Base-by-base conservation (phyloP, 1,140 invertebrate species). In the Scylla paramamosain region DNA sequence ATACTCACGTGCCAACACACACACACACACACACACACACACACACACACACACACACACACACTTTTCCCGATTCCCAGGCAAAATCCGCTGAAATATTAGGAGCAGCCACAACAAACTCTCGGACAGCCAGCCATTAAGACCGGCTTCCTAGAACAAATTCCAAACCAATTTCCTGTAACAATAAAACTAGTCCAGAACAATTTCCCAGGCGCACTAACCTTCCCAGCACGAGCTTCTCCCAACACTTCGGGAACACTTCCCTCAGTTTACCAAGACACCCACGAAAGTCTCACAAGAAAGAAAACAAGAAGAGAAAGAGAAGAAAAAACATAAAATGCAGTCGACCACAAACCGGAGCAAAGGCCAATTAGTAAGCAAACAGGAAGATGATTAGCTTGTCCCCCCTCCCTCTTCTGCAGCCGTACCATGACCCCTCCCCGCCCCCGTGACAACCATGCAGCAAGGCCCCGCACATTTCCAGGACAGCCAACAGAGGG, bases 401-500 rank as follows among this genome's bases (percentile, higher is more conserved):
- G n/a, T 20, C 67, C 25, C 67, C 67, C 67, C 20, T 20, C 0
- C n/a, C n/a, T 77, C 67, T 7, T n/a, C 67, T 77, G 4, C 2
- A 25, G 6, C 8, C n/a, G 7, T 77, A 1, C 67, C 67, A 1
- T 77, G 4, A 12, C 67, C 16, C 20, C 67, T 7, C 6, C 25
- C 67, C 67, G 67, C 67, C 67, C 20, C 25, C 8, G 20, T n/a
- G 16, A 77, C 12, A 77, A 20, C 25, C 67, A 77, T n/a, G 67
- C 16, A 77, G 20, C 67, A 77, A 77, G 67, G 67, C 20, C 59
- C 16, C n/a, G 20, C 89, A 91, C 89, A 52, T 91, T 91, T 59
- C 46, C 89, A 91, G 48, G 46, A 59, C 89, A 28, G 52, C 29
- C 28, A 77, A 91, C 90, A 91, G 90, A 91, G 90, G 32, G 32